Evolutionary conservation across 2,888 invertebrate genomes (phyloP).

Genomic region (Scaptodrosophila latifasciaeformis): DNA sequence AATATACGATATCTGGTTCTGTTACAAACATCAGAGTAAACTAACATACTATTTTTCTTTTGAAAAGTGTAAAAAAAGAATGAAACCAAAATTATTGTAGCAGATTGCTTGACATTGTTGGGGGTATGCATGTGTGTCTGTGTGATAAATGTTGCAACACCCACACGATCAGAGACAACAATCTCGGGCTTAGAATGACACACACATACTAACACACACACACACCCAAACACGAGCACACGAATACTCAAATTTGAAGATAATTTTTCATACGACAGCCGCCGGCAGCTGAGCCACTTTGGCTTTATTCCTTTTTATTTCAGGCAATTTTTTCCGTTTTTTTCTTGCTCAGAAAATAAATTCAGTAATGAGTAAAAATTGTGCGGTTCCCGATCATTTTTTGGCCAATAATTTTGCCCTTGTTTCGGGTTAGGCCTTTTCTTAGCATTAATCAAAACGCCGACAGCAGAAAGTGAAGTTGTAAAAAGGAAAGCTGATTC

Average conservation of each 20-base stretch:
- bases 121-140: constrained; percentile 23
- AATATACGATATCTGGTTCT: too few species aligned
- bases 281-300: constrained; percentile 11
- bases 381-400: constrained; percentile 42
- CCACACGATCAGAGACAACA: constrained; percentile 26
- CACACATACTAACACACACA: constrained; percentile 47
- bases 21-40: too few species aligned
- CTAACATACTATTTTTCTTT: too few species aligned
- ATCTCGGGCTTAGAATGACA: constrained; percentile 20
- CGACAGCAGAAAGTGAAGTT: constrained; percentile 22
- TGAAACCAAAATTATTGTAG: too few species aligned
- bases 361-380: too few species aligned
- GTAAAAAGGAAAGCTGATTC: too few species aligned
- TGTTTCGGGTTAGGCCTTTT: neutral
- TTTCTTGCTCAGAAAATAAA: too few species aligned
- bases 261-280: constrained; percentile 46
- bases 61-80: too few species aligned
- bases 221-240: neutral
- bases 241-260: constrained; percentile 19
- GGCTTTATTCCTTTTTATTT: neutral
- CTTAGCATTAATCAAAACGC: constrained; percentile 35
- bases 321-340: too few species aligned
- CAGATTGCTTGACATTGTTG: constrained; percentile 37
- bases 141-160: constrained; percentile 56
- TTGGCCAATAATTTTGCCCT: neutral